A percentile compares a stretch with the other conserved stretches of the same genome.
Conservation (phyloP, 2,113 vertebrate species). For the Caloenas nicobarica region DNA sequence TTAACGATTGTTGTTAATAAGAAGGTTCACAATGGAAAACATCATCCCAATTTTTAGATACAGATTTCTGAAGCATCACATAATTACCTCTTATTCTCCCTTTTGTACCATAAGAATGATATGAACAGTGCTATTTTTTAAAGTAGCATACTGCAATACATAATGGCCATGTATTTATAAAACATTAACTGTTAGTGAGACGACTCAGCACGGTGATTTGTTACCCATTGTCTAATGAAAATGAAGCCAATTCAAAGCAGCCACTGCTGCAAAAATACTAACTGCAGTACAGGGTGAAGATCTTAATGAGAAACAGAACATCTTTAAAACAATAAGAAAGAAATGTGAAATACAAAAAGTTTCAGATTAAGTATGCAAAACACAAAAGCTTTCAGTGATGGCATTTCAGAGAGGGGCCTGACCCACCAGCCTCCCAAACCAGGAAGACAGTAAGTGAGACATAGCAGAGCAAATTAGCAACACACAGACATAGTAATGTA, state of each 20-base stretch:
- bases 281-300: neutral
- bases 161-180: constrained; percentile 11
- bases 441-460: neutral
- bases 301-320: neutral
- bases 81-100: constrained; percentile 20
- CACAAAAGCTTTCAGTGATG: neutral
- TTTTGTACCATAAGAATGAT: neutral
- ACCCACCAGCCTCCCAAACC: neutral
- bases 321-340: neutral
- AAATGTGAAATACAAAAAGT: neutral
- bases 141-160: neutral
- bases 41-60: constrained; percentile 18
- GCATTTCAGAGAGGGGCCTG: neutral
- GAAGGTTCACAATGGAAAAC: neutral
- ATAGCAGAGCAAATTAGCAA: constrained; percentile 9
- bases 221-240: neutral
- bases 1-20: neutral
- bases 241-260: neutral
- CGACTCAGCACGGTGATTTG: neutral
- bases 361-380: neutral
- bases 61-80: constrained; percentile 1
- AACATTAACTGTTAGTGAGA: constrained; percentile 20
- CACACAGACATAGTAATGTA: neutral
- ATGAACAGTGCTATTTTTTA: constrained; percentile 10
- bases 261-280: neutral